Base-by-base conservation (phyloP, 2,113 vertebrate species). In the Callopanchax toddi region DNA sequence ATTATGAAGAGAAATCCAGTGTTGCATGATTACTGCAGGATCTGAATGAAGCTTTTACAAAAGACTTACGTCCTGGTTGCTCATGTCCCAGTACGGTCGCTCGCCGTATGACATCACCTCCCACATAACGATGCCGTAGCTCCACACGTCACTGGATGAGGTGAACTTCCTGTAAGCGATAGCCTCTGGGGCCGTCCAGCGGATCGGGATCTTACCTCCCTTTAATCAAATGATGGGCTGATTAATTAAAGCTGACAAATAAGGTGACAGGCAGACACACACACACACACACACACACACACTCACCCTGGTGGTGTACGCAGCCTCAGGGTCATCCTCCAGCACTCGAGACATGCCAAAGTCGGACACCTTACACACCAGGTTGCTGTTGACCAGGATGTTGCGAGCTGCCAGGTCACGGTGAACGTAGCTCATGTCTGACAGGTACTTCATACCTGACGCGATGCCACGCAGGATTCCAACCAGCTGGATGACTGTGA, bases 51-150 rank as follows among this genome's bases (percentile, higher is more conserved):
- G 50, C 18, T 63, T n/a, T 60, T 60, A 62, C 17, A 70, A 65
- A 64, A 26, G 7, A 87, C 97, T 96, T 87, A 98, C 97, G 5
- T 98, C 97, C 87, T 98, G 96, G 76, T 98, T 98, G 59, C 96
- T 98, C 96, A 98, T 98, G 61, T 98, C 96, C 97, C 97, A 99
- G 42, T 99, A 99, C n/a, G 97, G 97, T 5, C 96, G 92, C 73
- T 98, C 97, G 67, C 96, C 96, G 0, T 97, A 99, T 40, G 97
- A 99, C 96, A 98, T 99, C 91, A 99, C 97, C 86, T 99, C 97
- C 97, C 97, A 98, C 97, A 98, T 98, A 81, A 98, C 96, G 4
- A 98, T 95, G 67, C 96, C 97, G 0, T 98, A 98, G 90, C 97
- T 98, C 97, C 97, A 98, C 43, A 97, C 97, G 21, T 98, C 97